Percentiles rank a stretch among this genome's conserved stretches.
Conservation (phyloP, 2,888 invertebrate species). For the Dryobotodes eremita region DNA sequence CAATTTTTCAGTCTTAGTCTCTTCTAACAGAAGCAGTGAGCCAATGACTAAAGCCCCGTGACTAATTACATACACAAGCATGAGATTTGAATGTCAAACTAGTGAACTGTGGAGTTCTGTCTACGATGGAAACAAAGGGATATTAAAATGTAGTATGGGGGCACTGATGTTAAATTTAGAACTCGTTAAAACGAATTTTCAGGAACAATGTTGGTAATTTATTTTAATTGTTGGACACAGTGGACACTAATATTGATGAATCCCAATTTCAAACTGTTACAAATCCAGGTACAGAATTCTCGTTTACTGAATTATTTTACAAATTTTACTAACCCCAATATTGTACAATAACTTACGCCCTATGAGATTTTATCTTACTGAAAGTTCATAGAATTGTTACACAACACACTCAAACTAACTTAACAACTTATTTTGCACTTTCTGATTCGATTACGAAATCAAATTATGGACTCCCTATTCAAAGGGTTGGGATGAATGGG, state of each 20-base stretch:
- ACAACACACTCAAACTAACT: background rate
- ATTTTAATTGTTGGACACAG: background rate
- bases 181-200: background rate
- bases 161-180: background rate
- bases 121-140: slow-evolving; percentile 35
- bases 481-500: slow-evolving; percentile 51
- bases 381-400: background rate
- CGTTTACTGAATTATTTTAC: background rate
- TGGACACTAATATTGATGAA: background rate
- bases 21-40: slow-evolving; percentile 19
- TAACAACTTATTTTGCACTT: background rate
- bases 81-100: slow-evolving; percentile 46
- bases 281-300: background rate
- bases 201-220: background rate
- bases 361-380: background rate
- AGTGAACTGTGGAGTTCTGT: slow-evolving; percentile 28
- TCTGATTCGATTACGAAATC: background rate
- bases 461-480: slow-evolving; percentile 34
- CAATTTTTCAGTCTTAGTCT: slow-evolving; percentile 62
- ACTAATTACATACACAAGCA: slow-evolving; percentile 57
- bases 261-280: background rate
- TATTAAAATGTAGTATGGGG: slow-evolving; percentile 12
- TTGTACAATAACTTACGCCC: background rate
- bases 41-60: slow-evolving; percentile 61
- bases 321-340: background rate